phyloP scores from a whole-genome alignment of 64 coral and sea anemone genomes.

The Stichodactyla helianthus region DNA sequence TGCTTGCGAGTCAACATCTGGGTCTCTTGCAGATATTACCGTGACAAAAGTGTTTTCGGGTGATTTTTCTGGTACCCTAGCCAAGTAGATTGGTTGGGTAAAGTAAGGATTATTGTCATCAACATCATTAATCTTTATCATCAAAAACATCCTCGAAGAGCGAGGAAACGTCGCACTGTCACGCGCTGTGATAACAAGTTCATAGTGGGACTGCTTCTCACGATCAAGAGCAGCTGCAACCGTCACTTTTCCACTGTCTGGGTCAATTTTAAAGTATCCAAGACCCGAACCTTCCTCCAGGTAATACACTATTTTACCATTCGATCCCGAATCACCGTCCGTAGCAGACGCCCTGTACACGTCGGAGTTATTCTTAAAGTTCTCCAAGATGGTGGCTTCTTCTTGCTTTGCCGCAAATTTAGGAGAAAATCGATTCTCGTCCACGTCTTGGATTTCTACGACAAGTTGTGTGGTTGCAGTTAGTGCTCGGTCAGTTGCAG shows the following conservation, averaged over 20 bases:
- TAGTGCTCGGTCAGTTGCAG: constrained; percentile 28
- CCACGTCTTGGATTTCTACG: constrained; percentile 72
- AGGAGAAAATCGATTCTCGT: constrained; percentile 64
- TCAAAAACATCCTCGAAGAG: constrained; percentile 57
- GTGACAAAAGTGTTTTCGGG: constrained; percentile 44
- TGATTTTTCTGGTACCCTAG: constrained; percentile 38
- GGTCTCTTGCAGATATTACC: constrained; percentile 29
- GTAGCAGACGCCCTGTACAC: constrained; percentile 36
- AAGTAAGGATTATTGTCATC: constrained; percentile 77
- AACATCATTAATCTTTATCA: constrained; percentile 47
- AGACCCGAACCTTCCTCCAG: constrained; percentile 69
- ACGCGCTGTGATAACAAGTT: constrained; percentile 59
- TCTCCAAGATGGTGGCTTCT: not conserved
- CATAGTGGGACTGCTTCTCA: constrained; percentile 55
- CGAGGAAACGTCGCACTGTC: constrained; percentile 75
- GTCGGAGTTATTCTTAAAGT: not conserved
- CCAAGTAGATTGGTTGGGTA: constrained; percentile 59
- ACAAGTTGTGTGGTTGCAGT: constrained; percentile 40
- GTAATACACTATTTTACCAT: constrained; percentile 57
- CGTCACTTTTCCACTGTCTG: constrained; percentile 41
- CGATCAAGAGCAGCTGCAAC: constrained; percentile 51
- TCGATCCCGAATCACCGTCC: constrained; percentile 38
- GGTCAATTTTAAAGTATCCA: constrained; percentile 63
- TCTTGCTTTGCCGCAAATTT: constrained; percentile 42
- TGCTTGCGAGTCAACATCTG: not conserved